Base-by-base conservation (phyloP, 2,888 invertebrate genomes). In the Drosophila tripunctata region DNA sequence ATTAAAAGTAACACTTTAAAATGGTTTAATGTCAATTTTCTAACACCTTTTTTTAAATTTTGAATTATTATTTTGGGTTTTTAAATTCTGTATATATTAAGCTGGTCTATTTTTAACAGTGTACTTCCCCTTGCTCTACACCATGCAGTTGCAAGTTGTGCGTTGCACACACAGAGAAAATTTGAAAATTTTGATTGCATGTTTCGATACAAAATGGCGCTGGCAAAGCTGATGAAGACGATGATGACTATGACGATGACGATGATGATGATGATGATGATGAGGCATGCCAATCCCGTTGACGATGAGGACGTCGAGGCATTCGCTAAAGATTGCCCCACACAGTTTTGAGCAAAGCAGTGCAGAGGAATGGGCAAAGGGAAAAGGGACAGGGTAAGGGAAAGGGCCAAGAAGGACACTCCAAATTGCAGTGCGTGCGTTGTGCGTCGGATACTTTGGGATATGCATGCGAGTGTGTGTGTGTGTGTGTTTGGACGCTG, bases 161-260 rank as follows among this genome's bases (percentile, higher is more conserved):
- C 41, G 12, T 22, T 31, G 35, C 66, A 50, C 68, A 44, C 60
- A 64, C 44, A 75, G 65, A 66, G 78, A 88, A 88, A 89, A 84
- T 86, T 87, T 88, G 88, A 88, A 89, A 87, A 89, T 89, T 89
- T 89, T 89, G 89, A 89, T 89, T 89, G 87, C 90, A 87, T 89
- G 79, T 89, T 89, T 88, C 85, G 81, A 82, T 85, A 80, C 76
- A 84, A 86, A 89, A 89, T 87, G 85, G 89, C 82, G 87, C 74
- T 89, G 71, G 64, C 77, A 73, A 72, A 78, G 64, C 63, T 33
- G 33, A 30, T 57, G 51, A 14, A 43, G 44, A 10, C 41, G 30
- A 14, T 48, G 44, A 10, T 47, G 30, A 5, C 14, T n/a, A n/a
- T n/a, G 51, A 12, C 3, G 30, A 21, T 14, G 44, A 15, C 30